A percentile compares a stretch with the other conserved stretches of the same genome.
These are phyloP conservation scores for Cydia fagiglandana DNA, from an alignment of 1,140 invertebrate species.

Conservation along the genomic window DNA sequence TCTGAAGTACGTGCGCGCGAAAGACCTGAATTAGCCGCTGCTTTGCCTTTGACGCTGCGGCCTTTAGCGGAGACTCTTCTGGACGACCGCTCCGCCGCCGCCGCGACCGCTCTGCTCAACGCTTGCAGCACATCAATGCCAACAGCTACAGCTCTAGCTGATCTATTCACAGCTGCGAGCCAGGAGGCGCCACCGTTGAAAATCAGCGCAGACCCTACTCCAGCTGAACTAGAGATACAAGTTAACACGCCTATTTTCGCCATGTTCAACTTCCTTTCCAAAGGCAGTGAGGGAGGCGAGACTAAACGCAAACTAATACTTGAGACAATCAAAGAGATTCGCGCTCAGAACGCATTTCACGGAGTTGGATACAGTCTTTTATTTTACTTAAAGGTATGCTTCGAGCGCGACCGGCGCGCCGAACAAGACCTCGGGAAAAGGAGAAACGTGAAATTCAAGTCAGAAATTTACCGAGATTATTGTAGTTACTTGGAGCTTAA, in stretches of 20 bases:
- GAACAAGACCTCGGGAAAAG: constrained; percentile 75
- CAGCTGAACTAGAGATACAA: constrained; percentile 59
- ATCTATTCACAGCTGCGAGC: constrained; percentile 68
- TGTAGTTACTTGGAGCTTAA: constrained; percentile 90
- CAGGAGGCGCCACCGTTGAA: constrained; percentile 65
- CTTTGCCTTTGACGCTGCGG: constrained; percentile 82
- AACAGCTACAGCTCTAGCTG: constrained; percentile 69
- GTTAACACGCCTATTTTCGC: constrained; percentile 69
- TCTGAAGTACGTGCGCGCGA: constrained; percentile 82
- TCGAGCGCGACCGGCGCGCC: constrained; percentile 65
- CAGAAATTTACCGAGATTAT: constrained; percentile 91
- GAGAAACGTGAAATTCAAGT: constrained; percentile 88
- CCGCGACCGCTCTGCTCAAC: constrained; percentile 81
- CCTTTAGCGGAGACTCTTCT: constrained; percentile 82
- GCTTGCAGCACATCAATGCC: constrained; percentile 80
- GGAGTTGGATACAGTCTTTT: constrained; percentile 91
- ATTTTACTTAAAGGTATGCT: constrained; percentile 79
- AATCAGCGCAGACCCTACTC: constrained; percentile 59
- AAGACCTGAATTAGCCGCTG: constrained; percentile 74
- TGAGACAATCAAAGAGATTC: constrained; percentile 87
- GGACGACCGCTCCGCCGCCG: constrained; percentile 68
- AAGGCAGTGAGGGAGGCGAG: constrained; percentile 85
- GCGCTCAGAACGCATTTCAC: constrained; percentile 82
- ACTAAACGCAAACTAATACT: constrained; percentile 87
- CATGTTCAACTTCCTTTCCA: constrained; percentile 64